Evolutionary conservation across 2,888 invertebrate species (phyloP).

Genomic region (Theretra japonica): DNA sequence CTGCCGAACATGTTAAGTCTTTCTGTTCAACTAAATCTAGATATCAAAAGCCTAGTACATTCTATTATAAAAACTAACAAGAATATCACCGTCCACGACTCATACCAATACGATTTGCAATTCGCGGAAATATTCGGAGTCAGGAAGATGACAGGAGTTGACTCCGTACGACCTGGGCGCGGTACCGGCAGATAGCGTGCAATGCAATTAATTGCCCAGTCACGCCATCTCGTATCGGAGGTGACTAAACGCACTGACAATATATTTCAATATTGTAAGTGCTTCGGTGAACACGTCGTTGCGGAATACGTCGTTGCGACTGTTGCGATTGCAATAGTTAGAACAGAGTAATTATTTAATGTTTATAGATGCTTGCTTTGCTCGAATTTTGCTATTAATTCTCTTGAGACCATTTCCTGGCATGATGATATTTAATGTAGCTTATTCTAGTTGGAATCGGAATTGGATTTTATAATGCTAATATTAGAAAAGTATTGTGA

Average conservation of each 20-base stretch:
- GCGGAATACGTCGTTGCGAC: not conserved
- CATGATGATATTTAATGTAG: no score
- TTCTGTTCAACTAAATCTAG: no score
- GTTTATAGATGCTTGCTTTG: no score
- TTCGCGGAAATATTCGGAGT: constrained; percentile 47
- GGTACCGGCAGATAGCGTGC: constrained; percentile 7
- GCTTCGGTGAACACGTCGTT: not conserved
- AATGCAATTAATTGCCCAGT: constrained; percentile 14
- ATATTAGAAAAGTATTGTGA: no score
- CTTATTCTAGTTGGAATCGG: no score
- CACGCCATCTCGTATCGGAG: constrained; percentile 10
- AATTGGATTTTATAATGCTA: no score
- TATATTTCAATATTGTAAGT: not conserved
- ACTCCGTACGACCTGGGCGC: constrained; percentile 35
- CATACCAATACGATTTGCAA: constrained; percentile 20
- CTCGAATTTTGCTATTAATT: no score
- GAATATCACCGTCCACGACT: not conserved
- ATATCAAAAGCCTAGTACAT: no score
- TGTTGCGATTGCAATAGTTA: not conserved
- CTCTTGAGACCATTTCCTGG: no score
- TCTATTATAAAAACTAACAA: not conserved
- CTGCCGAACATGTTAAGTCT: no score
- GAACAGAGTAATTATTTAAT: not conserved
- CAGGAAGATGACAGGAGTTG: constrained; percentile 59
- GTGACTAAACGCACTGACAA: not conserved